Conservation (phyloP, 2,888 invertebrate genomes). For the Acronicta alni region DNA sequence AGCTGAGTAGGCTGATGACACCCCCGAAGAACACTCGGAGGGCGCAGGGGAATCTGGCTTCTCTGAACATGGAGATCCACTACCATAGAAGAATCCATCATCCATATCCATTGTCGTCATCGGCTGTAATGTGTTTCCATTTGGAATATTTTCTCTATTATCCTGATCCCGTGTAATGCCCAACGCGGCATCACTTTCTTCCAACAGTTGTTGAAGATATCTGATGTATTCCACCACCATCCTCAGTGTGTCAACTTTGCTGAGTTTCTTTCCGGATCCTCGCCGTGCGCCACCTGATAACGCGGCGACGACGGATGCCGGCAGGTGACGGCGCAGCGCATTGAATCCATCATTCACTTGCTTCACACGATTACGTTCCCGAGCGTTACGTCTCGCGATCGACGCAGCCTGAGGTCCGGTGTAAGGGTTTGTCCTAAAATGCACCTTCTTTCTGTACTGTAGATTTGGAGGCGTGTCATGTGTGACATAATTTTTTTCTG, state of each 20-base stretch:
- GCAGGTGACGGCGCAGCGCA: slow-evolving; percentile 96
- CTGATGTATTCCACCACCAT: slow-evolving; percentile 97
- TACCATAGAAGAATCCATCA: slow-evolving; percentile 85
- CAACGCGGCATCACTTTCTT: slow-evolving; percentile 91
- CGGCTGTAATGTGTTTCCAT: slow-evolving; percentile 73
- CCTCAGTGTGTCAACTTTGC: slow-evolving; percentile 96
- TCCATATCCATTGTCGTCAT: slow-evolving; percentile 86
- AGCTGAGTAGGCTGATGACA: slow-evolving; percentile 85
- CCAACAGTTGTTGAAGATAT: slow-evolving; percentile 94
- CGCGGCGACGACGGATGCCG: slow-evolving; percentile 93
- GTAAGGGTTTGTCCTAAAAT: slow-evolving; percentile 90
- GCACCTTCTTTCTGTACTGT: slow-evolving; percentile 93
- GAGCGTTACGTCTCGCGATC: slow-evolving; percentile 96
- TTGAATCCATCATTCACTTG: slow-evolving; percentile 98
- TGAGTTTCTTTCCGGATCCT: slow-evolving; percentile 95
- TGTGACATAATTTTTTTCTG: slow-evolving; percentile 87
- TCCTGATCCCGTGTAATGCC: slow-evolving; percentile 83
- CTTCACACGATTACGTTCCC: slow-evolving; percentile 98
- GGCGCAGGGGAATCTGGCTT: slow-evolving; percentile 93
- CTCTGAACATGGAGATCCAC: slow-evolving; percentile 91
- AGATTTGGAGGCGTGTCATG: slow-evolving; percentile 88
- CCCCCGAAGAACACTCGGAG: slow-evolving; percentile 91
- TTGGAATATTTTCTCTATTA: slow-evolving; percentile 85
- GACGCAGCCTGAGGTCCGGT: slow-evolving; percentile 94
- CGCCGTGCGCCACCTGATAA: slow-evolving; percentile 91